Base-by-base conservation (phyloP, 1,140 invertebrate species). In the Diabrotica virgifera region DNA sequence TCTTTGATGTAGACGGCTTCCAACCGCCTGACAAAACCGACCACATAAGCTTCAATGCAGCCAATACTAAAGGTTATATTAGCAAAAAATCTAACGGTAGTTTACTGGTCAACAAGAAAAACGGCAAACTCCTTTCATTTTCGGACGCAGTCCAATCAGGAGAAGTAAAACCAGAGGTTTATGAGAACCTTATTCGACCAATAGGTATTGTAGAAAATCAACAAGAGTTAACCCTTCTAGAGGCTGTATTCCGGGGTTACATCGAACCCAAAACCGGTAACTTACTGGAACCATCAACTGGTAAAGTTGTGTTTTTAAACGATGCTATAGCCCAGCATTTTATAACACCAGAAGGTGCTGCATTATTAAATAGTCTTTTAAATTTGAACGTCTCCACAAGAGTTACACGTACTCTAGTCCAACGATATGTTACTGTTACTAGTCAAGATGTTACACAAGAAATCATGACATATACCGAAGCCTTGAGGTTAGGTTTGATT, bases 1-100 rank as follows among this genome's bases (percentile, higher is more conserved):
- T 95, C 64, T 97, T 97, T 77, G 90, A 97, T 76, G 93, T 96
- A 63, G 92, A 94, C 70, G 94, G 91, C 63, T 94, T 97, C 75
- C 90, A 89, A 75, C 92, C 97, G 79, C 88, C 91, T 0, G 84
- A 87, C 66, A 90, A 88, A 54, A 88, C 86, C 24, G 90, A 94
- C 76, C 90, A 89, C 75, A 83, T 98, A 52, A 94, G 90, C 74
- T 89, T 98, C 68, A 93, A 96, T 78, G 85, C 88, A 64, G 95
- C 96, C 54, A 77, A 96, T 56, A 84, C 87, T 56, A 90, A 89
- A 72, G 92, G 91, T 68, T 80, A 94, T 58, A 84, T 96, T 59
- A 87, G 90, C 74, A 87, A 89, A 63, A 89, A 87, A 70, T 85
- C 89, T 53, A 85, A 85, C 53, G 87, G 87, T 71, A 87, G 86